phyloP scores from a whole-genome alignment of 53 echinoderm and acorn worm genomes.

The Actinopyga echinites region DNA sequence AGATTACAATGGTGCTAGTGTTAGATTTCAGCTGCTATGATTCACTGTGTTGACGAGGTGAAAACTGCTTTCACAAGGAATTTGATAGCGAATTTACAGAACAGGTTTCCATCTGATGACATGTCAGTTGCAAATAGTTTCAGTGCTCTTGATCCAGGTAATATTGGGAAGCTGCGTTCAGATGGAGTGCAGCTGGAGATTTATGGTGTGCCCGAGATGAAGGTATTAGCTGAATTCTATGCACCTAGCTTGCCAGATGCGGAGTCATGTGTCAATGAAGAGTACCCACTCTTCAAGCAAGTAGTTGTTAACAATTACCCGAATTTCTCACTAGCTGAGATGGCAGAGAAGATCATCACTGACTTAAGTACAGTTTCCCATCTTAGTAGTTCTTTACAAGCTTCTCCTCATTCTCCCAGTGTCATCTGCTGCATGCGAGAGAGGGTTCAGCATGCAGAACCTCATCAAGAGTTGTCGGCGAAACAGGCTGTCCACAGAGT shows the following conservation, averaged over 20 bases:
- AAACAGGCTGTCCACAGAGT: not conserved
- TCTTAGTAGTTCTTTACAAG: not conserved
- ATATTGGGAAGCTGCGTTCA: not conserved
- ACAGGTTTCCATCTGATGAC: not conserved
- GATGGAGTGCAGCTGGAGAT: not conserved
- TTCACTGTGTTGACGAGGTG: not conserved
- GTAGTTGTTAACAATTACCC: not conserved
- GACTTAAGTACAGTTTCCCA: not conserved
- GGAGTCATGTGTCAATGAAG: not conserved
- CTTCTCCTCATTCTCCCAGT: not conserved
- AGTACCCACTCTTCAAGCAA: conserved; percentile 9
- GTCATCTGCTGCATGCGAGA: not conserved
- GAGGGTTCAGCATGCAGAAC: not conserved
- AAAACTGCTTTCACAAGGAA: not conserved
- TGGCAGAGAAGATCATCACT: not conserved
- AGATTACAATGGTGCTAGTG: not conserved
- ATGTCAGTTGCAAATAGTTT: not conserved
- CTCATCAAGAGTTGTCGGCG: conserved; percentile 8
- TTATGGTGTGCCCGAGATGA: not conserved
- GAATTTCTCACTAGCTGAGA: not conserved
- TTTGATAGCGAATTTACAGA: not conserved
- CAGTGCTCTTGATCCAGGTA: not conserved
- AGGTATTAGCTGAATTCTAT: not conserved
- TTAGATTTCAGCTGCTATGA: not conserved
- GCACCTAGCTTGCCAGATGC: not conserved